Base-by-base conservation (phyloP, 1,140 invertebrate species). In the Drosophila sturtevanti region DNA sequence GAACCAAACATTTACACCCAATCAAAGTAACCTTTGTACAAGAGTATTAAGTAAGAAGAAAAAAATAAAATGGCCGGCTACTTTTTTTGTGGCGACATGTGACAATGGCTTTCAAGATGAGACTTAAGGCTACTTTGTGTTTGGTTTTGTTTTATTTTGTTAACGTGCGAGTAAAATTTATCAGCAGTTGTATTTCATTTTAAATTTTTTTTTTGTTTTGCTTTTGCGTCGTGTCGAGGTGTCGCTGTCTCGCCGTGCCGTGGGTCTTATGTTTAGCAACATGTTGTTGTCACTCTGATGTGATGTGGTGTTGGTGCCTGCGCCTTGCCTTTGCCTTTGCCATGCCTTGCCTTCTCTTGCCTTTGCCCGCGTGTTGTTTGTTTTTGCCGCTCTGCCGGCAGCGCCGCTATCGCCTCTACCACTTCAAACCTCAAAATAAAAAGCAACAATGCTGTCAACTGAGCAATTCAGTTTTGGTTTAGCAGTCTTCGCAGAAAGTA, bases 401-500 rank as follows among this genome's bases (percentile, higher is more conserved):
- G 67, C 61, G 73, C 64, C 64, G 82, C 77, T 86, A 87, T 87
- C 81, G 81, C 54, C 55, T 87, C 82, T 79, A 79, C 82, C 63
- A 86, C 75, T 79, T 79, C 21, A 76, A 59, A 82, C 82, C 67
- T 60, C 72, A 81, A 73, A 80, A 85, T 80, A 87, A 90, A 90
- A 90, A 77, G 81, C 77, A 86, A 86, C 86, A 81, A 81, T 70
- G 70, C 79, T 78, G 86, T 82, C 87, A 86, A 80, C 87, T 68
- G 79, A 86, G 74, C 79, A 79, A 73, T 90, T 90, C 86, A 86
- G 87, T 86, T 86, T 80, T 44, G 54, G 34, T 89, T 89, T 55
- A 90, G 81, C 67, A 79, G 87, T 90, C 86, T 87, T 86, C 79
- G 82, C 84, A 76, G 72, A 79, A 87, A 86, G 82, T 87, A 69